Evolutionary conservation across 2,888 invertebrate species (phyloP).

Genomic region (Chymomyza procnemis): DNA sequence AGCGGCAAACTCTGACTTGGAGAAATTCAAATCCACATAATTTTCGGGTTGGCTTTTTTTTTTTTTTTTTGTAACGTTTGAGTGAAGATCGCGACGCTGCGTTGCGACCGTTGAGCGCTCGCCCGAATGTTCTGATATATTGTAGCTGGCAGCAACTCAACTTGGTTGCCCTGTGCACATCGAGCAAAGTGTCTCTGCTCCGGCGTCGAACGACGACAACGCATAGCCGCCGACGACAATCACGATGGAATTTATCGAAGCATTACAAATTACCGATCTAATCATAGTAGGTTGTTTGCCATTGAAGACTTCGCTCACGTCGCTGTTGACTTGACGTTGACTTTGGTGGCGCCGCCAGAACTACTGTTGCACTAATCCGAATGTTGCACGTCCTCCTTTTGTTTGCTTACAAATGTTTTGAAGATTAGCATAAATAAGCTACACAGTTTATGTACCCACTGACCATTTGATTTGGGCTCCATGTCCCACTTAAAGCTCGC

Average conservation of each 20-base stretch:
- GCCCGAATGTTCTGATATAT: not conserved
- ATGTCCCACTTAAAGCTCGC: not conserved
- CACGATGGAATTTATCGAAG: slow-evolving; percentile 66
- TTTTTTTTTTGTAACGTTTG: slow-evolving; percentile 68
- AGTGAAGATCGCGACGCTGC: slow-evolving; percentile 48
- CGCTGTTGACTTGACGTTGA: no score
- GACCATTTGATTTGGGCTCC: not conserved
- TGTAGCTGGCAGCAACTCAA: slow-evolving; percentile 19
- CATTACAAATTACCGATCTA: slow-evolving; percentile 73
- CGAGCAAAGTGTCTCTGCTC: not conserved
- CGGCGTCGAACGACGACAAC: not conserved
- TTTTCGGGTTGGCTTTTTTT: slow-evolving; percentile 54
- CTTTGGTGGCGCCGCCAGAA: not conserved
- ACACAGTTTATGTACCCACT: not conserved
- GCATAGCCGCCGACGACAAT: not conserved
- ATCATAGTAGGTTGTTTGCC: slow-evolving; percentile 42
- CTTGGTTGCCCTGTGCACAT: slow-evolving; percentile 3
- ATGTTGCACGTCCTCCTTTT: not conserved
- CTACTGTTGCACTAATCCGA: not conserved
- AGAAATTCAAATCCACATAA: slow-evolving; percentile 43
- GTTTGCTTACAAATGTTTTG: not conserved
- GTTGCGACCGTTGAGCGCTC: not conserved
- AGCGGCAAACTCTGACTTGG: slow-evolving; percentile 30
- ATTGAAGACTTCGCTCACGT: not conserved
- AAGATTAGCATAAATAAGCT: no score